phyloP scores from a whole-genome alignment of 2,888 invertebrate genomes.

The Alsophila aescularia region DNA sequence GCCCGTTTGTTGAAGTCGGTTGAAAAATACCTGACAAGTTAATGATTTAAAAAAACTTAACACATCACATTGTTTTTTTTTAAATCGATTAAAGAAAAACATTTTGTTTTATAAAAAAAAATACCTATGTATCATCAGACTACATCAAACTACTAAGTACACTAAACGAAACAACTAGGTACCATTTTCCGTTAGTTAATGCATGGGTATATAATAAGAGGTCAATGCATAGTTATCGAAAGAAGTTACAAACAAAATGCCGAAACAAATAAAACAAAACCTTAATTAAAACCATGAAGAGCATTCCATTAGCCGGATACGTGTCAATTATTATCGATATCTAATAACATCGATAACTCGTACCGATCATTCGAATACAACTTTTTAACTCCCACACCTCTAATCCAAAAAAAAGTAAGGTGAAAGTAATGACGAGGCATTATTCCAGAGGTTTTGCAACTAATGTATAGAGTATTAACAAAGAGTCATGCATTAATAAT shows the following conservation, averaged over 20 bases:
- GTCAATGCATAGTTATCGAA: neutral
- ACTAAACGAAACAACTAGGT: too few relatives aligned
- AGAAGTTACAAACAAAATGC: conserved; percentile 8
- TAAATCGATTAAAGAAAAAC: too few relatives aligned
- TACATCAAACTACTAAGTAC: too few relatives aligned
- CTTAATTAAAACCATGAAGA: conserved; percentile 30
- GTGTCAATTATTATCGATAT: conserved; percentile 43
- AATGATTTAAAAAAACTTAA: too few relatives aligned
- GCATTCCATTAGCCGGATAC: conserved; percentile 39
- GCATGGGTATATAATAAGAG: too few relatives aligned
- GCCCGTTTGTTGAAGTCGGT: too few relatives aligned
- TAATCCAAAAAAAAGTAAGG: neutral
- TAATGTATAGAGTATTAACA: neutral
- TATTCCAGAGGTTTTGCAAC: conserved; percentile 4
- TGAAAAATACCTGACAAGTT: too few relatives aligned
- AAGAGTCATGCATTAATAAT: conserved; percentile 1
- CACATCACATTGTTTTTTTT: too few relatives aligned
- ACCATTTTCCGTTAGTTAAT: too few relatives aligned
- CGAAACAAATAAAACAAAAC: conserved; percentile 13
- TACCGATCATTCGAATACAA: conserved; percentile 33
- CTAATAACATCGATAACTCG: conserved; percentile 37
- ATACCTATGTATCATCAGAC: too few relatives aligned
- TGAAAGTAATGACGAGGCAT: conserved; percentile 5
- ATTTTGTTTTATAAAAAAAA: too few relatives aligned
- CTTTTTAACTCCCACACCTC: conserved; percentile 23